These are phyloP conservation scores for Globodera rostochiensis DNA, from an alignment of 1,140 invertebrate species.

Conservation along the genomic window DNA sequence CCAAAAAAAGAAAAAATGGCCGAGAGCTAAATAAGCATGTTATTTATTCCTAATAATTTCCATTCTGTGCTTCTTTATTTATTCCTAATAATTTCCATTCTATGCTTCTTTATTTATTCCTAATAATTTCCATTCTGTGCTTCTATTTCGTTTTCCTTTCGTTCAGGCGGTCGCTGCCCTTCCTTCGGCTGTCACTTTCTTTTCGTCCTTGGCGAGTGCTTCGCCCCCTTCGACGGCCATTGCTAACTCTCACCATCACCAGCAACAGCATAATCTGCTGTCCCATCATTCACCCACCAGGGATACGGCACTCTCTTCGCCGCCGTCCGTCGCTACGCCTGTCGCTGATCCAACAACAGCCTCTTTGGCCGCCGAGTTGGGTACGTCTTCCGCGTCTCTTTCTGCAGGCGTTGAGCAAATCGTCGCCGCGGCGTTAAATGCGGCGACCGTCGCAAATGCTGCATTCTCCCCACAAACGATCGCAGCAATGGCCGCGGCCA, in stretches of 20 bases:
- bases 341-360: background rate
- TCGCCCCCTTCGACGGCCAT: background rate
- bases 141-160: background rate
- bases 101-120: no score
- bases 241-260: background rate
- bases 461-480: constrained; percentile 16
- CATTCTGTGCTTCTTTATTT: background rate
- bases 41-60: background rate
- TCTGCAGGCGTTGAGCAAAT: constrained; percentile 28
- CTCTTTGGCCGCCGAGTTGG: background rate
- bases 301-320: background rate
- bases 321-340: background rate
- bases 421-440: constrained; percentile 21
- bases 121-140: background rate
- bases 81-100: no score
- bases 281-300: background rate
- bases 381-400: background rate
- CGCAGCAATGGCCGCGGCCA: constrained; percentile 18
- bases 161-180: constrained; percentile 3
- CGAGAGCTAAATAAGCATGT: no score
- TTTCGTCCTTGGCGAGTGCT: background rate
- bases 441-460: constrained; percentile 19
- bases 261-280: background rate
- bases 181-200: background rate
- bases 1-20: background rate